These are phyloP conservation scores for Gavia stellata DNA, from an alignment of 2,113 vertebrate species.

Conservation along the genomic window DNA sequence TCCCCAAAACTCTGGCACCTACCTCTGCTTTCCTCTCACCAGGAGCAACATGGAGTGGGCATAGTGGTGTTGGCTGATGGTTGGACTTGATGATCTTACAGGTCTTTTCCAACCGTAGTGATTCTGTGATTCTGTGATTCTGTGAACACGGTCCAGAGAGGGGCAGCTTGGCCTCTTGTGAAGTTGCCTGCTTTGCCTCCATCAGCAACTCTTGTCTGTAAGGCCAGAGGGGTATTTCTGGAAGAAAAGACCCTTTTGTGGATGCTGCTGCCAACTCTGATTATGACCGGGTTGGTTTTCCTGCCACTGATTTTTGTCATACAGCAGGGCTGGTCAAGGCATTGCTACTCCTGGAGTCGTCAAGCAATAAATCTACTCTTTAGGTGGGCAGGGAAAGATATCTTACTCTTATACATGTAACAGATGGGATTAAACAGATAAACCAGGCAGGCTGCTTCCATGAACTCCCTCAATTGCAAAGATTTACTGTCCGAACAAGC, in stretches of 20 bases:
- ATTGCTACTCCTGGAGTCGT: background rate
- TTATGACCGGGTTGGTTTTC: background rate
- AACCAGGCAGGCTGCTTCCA: background rate
- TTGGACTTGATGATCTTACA: too few relatives aligned
- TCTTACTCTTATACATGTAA: background rate
- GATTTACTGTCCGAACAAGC: background rate
- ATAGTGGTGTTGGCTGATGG: too few relatives aligned
- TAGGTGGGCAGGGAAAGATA: background rate
- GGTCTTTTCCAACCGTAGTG: too few relatives aligned
- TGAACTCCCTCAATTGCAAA: background rate
- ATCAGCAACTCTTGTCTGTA: background rate
- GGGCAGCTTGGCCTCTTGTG: background rate
- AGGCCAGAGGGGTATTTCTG: background rate
- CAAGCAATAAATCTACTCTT: background rate
- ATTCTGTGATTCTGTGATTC: too few relatives aligned
- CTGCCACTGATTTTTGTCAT: background rate
- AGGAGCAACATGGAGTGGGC: too few relatives aligned
- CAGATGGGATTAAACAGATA: background rate
- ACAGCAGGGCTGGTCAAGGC: background rate
- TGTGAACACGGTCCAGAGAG: background rate
- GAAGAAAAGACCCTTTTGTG: background rate
- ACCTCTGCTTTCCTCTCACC: background rate
- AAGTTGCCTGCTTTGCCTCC: background rate
- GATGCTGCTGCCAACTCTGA: background rate
- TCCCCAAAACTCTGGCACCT: background rate